These are phyloP conservation scores for Malthinus flaveolus DNA, from an alignment of 2,888 invertebrate species.

Conservation along the genomic window DNA sequence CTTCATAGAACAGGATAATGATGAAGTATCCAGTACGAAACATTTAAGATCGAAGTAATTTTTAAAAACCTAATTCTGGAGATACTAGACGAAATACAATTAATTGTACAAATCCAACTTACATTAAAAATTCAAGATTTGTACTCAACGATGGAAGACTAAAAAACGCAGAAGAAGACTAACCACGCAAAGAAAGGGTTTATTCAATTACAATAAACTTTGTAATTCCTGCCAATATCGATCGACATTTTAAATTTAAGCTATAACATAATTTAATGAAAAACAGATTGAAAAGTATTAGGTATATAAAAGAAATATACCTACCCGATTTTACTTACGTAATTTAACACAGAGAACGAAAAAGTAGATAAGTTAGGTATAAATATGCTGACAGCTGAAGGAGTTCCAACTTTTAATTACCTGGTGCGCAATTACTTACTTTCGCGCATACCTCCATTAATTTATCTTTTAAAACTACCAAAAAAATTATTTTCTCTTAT, in stretches of 20 bases:
- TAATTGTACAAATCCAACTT: no score
- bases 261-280: no score
- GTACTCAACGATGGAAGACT: not conserved
- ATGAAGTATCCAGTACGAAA: not conserved
- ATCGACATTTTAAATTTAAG: not conserved
- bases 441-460: constrained; percentile 52
- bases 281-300: constrained; percentile 39
- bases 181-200: no score
- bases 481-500: not conserved
- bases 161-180: no score
- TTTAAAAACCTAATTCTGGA: not conserved
- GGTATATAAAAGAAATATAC: constrained; percentile 60
- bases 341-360: constrained; percentile 48
- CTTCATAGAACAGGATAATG: no score
- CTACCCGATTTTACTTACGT: constrained; percentile 65
- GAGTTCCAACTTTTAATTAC: constrained; percentile 49
- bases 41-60: not conserved
- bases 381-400: constrained; percentile 36
- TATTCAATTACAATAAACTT: not conserved
- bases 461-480: constrained; percentile 1
- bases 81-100: not conserved
- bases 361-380: constrained; percentile 41
- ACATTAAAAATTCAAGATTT: not conserved
- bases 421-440: constrained; percentile 65
- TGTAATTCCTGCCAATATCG: not conserved